Evolutionary conservation across 1,140 invertebrate genomes (phyloP).

Genomic region (Aphidius gifuensis): DNA sequence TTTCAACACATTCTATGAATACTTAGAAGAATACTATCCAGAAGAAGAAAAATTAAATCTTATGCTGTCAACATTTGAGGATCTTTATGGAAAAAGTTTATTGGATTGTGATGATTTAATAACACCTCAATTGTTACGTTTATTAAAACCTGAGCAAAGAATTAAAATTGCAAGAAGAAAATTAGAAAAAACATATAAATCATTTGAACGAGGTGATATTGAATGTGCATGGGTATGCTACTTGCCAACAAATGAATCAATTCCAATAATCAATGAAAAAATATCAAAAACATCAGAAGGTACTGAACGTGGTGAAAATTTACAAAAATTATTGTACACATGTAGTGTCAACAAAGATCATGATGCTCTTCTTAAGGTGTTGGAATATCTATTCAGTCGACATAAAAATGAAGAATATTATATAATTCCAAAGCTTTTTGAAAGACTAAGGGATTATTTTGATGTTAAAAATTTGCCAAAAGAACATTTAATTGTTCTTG

Average conservation of each 20-base stretch:
- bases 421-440: slow-evolving; percentile 23
- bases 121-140: slow-evolving; percentile 21
- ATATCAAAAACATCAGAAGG: slow-evolving; percentile 25
- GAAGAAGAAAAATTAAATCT: slow-evolving; percentile 28
- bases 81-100: slow-evolving; percentile 31
- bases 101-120: slow-evolving; percentile 26
- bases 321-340: slow-evolving; percentile 34
- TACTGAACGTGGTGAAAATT: slow-evolving; percentile 13
- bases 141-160: slow-evolving; percentile 36
- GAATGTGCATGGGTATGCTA: slow-evolving; percentile 37
- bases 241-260: slow-evolving; percentile 32
- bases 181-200: slow-evolving; percentile 22
- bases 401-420: slow-evolving; percentile 37
- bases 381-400: slow-evolving; percentile 33
- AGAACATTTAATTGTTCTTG: slow-evolving; percentile 28
- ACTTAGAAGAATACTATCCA: slow-evolving; percentile 35
- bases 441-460: slow-evolving; percentile 21
- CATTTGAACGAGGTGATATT: slow-evolving; percentile 16
- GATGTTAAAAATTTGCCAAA: slow-evolving; percentile 19
- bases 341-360: slow-evolving; percentile 41
- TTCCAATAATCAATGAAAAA: slow-evolving; percentile 32
- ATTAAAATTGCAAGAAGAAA: slow-evolving; percentile 34
- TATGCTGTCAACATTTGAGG: slow-evolving; percentile 29
- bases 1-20: slow-evolving; percentile 16
- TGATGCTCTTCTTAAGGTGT: slow-evolving; percentile 28